Conservation (phyloP, 2,888 invertebrate genomes). For the Heliconius ethilla region DNA sequence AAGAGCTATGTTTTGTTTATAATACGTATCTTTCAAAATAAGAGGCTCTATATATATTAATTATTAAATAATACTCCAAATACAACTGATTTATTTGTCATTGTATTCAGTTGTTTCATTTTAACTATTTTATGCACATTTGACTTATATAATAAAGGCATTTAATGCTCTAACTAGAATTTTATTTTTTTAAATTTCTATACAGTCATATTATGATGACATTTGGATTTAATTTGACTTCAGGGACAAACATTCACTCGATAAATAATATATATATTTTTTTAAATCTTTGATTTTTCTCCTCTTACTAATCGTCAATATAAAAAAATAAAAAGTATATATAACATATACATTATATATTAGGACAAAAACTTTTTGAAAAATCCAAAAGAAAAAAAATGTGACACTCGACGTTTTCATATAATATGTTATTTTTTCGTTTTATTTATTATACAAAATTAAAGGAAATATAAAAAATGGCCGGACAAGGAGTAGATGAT, state of each 20-base stretch:
- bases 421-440: background rate
- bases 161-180: conserved; percentile 31
- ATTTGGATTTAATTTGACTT: too few relatives aligned
- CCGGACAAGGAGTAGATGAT: conserved; percentile 66
- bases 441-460: conserved; percentile 12
- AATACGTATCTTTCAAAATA: background rate
- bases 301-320: too few relatives aligned
- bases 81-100: conserved; percentile 6
- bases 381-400: background rate
- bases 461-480: conserved; percentile 53
- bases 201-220: too few relatives aligned
- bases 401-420: background rate
- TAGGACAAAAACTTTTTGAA: background rate
- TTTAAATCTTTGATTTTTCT: too few relatives aligned
- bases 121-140: conserved; percentile 25
- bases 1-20: background rate
- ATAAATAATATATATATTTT: too few relatives aligned
- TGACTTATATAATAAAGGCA: conserved; percentile 36
- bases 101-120: conserved; percentile 14
- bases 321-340: too few relatives aligned
- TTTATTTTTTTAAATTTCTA: too few relatives aligned
- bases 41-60: conserved; percentile 12
- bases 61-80: conserved; percentile 11
- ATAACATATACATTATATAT: background rate
- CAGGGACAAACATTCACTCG: too few relatives aligned